Evolutionary conservation across 2,888 invertebrate genomes (phyloP).

Genomic region (Epicampocera succincta): DNA sequence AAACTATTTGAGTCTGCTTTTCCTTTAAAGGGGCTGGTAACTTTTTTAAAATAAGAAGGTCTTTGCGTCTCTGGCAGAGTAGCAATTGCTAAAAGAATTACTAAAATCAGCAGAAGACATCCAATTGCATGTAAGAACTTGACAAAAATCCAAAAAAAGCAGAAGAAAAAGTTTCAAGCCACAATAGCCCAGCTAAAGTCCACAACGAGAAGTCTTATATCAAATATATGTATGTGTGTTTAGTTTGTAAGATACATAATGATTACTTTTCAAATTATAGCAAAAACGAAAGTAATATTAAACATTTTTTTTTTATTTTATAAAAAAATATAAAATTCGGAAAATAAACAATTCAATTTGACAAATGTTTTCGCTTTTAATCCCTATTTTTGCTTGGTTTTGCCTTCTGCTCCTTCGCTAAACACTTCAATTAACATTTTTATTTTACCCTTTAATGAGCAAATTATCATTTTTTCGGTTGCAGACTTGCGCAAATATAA

Average conservation of each 20-base stretch:
- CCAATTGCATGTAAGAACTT: slow-evolving; percentile 39
- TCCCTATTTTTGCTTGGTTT: too few species aligned
- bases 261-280: too few species aligned
- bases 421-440: slow-evolving; percentile 1
- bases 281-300: too few species aligned
- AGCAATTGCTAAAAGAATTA: not conserved
- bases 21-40: not conserved
- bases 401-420: not conserved
- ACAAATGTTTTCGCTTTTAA: too few species aligned
- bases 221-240: too few species aligned
- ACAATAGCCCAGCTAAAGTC: not conserved
- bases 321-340: too few species aligned
- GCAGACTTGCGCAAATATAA: not conserved
- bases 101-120: not conserved
- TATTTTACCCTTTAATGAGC: not conserved
- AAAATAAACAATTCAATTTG: too few species aligned
- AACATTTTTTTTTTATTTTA: too few species aligned
- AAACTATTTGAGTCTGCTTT: slow-evolving; percentile 27
- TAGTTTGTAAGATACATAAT: too few species aligned
- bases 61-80: not conserved
- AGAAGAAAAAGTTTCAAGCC: not conserved
- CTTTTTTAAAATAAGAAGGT: not conserved
- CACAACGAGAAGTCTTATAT: too few species aligned
- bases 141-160: slow-evolving; percentile 12
- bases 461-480: not conserved